Evolutionary conservation across 2,113 vertebrate genomes (phyloP), one percentile per base, ranked within the genome.

Genomic region (Podiceps cristatus): DNA sequence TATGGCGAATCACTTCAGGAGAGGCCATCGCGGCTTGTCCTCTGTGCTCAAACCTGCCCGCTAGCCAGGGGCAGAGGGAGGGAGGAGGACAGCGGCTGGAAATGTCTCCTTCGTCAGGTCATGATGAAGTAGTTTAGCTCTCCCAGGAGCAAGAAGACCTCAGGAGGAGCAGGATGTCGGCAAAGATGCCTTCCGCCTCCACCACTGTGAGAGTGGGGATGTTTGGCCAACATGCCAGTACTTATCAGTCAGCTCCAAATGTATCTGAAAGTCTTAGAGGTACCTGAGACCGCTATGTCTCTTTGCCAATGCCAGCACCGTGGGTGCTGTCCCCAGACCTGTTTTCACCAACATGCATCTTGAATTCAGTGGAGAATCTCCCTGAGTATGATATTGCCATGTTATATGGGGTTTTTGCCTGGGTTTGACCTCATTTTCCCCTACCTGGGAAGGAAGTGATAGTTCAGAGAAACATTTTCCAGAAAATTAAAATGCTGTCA

Each of bases 1-100:
- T 52, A 82, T 6, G 10, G 86, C 12, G 84, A 98, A 84, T 91
- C 78, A 6, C 92, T 66, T 67, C 29, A 68, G 63, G 55, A 96
- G 86, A 73, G 88, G 91, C 75, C 85, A 49, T 17, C 0, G 0
- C 5, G 1, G 44, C 47, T 60, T 23, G 53, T 88, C 37, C 59
- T 87, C 86, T 0, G 0, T 13, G 50, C 68, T 62, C 87, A 50
- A 71, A 45, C 50, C 66, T 20, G 12, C 50, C 78, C 52, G 55
- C 44, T 23, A 50, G 29, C 55, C 0, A 0, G 27, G 40, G 60
- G 12, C 69, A 52, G 24, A 4, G 53, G 47, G 22, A 22, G 16
- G 35, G 29, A 85, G 49, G 28, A 58, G 40, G 63, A 72, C 27
- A 27, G 23, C 1, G 6, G 12, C 45, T 72, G 64, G 33, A 77